Conservation (phyloP, 1,140 invertebrate genomes). For the Drosophila simulans region DNA sequence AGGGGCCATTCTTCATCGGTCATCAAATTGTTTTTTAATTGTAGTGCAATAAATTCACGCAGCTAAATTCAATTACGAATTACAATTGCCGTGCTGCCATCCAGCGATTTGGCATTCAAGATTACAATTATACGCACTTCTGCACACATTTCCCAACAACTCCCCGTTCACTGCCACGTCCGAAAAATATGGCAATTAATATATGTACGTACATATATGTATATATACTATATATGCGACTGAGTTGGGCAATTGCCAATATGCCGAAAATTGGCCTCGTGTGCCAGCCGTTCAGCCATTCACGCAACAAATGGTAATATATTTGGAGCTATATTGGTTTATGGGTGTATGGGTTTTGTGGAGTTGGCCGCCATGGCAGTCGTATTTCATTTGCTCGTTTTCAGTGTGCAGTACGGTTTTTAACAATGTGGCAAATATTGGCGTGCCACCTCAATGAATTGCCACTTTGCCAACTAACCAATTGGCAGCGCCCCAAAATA, state of each 20-base stretch:
- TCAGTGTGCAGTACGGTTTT: conserved; percentile 28
- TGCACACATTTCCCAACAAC: conserved; percentile 16
- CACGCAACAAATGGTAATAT: conserved; percentile 31
- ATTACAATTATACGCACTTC: conserved; percentile 51
- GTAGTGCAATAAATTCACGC: conserved; percentile 32
- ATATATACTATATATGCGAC: background rate
- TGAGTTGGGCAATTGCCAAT: conserved; percentile 39
- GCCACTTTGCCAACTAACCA: conserved; percentile 27
- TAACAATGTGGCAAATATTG: conserved; percentile 66
- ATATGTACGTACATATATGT: conserved; percentile 4
- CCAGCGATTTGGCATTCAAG: conserved; percentile 43
- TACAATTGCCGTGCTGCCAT: conserved; percentile 12
- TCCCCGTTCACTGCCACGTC: background rate
- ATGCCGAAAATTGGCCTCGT: conserved; percentile 30
- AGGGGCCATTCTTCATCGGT: background rate
- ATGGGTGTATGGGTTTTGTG: no score
- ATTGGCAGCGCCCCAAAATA: conserved; percentile 16
- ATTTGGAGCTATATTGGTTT: background rate
- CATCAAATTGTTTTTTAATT: conserved; percentile 56
- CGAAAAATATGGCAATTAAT: conserved; percentile 66
- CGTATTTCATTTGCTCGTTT: conserved; percentile 32
- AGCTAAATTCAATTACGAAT: conserved; percentile 57
- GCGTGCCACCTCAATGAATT: conserved; percentile 15
- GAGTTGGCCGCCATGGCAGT: background rate
- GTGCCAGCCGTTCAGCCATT: conserved; percentile 21